Evolutionary conservation across 2,113 vertebrate species (phyloP), one percentile per base, ranked within the genome.

Genomic region (Dipodomys spectabilis): DNA sequence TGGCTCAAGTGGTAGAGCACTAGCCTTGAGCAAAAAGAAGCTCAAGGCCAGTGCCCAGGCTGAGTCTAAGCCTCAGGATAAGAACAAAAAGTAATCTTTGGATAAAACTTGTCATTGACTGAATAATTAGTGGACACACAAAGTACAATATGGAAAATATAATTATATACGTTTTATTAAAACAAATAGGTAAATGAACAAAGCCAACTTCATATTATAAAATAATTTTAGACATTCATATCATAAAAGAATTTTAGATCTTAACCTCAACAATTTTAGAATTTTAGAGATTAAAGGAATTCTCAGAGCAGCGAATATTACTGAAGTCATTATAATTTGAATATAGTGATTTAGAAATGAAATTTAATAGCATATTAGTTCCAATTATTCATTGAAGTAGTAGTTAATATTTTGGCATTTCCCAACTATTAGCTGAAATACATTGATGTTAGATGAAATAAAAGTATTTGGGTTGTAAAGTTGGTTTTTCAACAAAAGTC

Each of bases 251-350:
- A 87, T 22, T 62, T 62, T 15, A 62, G 20, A 62, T 62, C 60
- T 22, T 62, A 18, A 62, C 1, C 49, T 12, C 8, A 49, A 39
- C 39, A 49, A 49, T 49, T 49, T 49, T 30, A 62, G 53, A 73
- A 86, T 93, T 87, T 90, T 78, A 71, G 30, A 75, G 3, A 62
- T 65, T 77, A 85, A 95, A 86, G 74, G 13, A 82, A 74, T 68
- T 82, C 30, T 32, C 39, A 69, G 25, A 90, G 73, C 7, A 57
- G 18, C 8, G 90, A 83, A 73, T 83, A 8, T 87, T 84, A 82
- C 32, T 84, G 79, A 60, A 16, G 84, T 30, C 30, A 22, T 11
- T 83, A 62, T 71, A 30, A 71, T 65, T 74, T 93, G 44, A 91
- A 84, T 65, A 84, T 65, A 6, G 15, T 74, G 3, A 79, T 60